These are phyloP conservation scores for Antheraea assamensis DNA, from an alignment of 2,888 invertebrate genomes.

Conservation along the genomic window DNA sequence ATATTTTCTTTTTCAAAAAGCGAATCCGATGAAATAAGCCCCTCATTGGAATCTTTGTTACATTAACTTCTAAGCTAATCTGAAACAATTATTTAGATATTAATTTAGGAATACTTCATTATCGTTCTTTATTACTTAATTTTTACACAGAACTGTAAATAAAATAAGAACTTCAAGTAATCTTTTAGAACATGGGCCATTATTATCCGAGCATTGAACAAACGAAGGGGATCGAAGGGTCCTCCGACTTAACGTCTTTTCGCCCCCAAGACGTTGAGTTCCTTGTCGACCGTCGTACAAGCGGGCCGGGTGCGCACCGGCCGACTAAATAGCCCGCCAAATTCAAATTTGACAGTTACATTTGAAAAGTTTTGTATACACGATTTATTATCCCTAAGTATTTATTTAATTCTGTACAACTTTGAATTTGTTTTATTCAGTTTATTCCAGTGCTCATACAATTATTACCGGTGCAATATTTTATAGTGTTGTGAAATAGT, in stretches of 20 bases:
- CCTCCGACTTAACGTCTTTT: conserved; percentile 76
- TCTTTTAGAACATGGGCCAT: conserved; percentile 61
- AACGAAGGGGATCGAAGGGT: conserved; percentile 72
- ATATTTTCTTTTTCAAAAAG: too few relatives aligned
- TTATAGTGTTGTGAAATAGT: conserved; percentile 28
- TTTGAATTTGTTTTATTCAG: conserved; percentile 16
- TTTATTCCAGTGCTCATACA: background rate
- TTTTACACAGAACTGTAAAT: background rate
- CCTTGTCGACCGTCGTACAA: conserved; percentile 71
- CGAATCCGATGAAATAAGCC: too few relatives aligned
- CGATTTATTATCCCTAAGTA: conserved; percentile 8
- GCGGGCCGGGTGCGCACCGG: conserved; percentile 62
- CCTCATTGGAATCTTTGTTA: too few relatives aligned
- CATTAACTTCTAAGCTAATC: too few relatives aligned
- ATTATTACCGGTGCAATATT: conserved; percentile 34
- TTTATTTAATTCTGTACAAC: conserved; percentile 17
- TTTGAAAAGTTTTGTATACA: conserved; percentile 8
- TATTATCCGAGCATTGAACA: conserved; percentile 62
- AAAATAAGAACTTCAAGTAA: background rate
- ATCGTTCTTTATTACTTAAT: too few relatives aligned
- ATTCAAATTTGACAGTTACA: conserved; percentile 40
- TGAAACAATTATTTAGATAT: too few relatives aligned
- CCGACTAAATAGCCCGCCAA: conserved; percentile 49
- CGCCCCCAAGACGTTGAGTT: conserved; percentile 73
- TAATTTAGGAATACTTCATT: too few relatives aligned